Evolutionary conservation across 2,113 vertebrate genomes (phyloP), one percentile per base, ranked within the genome.

Genomic region (Xerus inauris): DNA sequence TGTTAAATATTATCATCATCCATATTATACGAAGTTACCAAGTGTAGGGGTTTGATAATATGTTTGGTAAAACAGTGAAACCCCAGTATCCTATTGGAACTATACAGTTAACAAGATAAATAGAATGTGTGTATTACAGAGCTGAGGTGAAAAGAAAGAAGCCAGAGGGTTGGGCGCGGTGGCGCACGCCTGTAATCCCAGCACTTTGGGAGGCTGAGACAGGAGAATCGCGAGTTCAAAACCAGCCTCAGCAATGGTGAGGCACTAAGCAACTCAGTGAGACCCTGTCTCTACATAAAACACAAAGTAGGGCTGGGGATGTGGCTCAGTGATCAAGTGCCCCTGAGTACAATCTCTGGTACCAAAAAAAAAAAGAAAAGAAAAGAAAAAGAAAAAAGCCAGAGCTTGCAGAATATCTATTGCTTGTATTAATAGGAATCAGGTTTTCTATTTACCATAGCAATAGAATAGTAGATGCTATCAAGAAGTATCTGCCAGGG

Each of bases 401-500:
- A 47, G 64, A 40, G 5, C 51, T 89, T 87, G 8, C 2, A 90
- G 28, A 92, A 8, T 47, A 42, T 32, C 40, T 62, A 47, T 73
- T 91, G 30, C 26, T 93, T 57, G 0, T 40, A 20, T n/a, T 62
- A 80, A 90, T 0, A 76, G 64, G 84, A 73, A 47, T 81, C 40
- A 91, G 51, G 35, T 57, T 94, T 93, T 87, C 51, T 77, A 62
- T 84, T 81, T 80, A 67, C 14, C 17, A 76, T 0, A 71, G 71
- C 40, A n/a, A 83, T 24, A 64, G 71, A 64, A 64, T 0, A 47
- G 28, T 38, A 92, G 49, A n/a, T 65, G 35, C 35, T 38, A 12
- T 54, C 32, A 19, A 76, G 62, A 82, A 99, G 45, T 77, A 47
- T 59, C 47, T 40, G 40, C 28, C 30, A 62, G n/a, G n/a, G n/a